Base-by-base conservation (phyloP, 2,888 invertebrate genomes). In the Standfussiana lucernea region DNA sequence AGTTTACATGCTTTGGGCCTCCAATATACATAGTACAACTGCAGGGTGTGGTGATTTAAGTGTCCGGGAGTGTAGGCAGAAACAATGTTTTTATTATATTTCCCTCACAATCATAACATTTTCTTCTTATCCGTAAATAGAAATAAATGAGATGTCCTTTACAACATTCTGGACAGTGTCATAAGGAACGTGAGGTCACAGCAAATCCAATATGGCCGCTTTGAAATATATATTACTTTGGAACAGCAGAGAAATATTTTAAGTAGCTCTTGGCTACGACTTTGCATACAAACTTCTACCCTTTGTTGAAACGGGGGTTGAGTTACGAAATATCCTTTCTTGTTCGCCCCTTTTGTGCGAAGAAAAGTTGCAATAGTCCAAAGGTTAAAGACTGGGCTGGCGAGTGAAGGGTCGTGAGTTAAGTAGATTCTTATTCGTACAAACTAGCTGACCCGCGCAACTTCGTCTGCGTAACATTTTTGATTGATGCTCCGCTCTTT, bases 101-200 rank as follows among this genome's bases (percentile, higher is more conserved):
- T 13, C 18, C 73, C 28, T 8, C 18, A 50, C 40, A 61, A 32
- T 45, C 21, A 37, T 24, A 7, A 65, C 21, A 50, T 28, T 47
- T 56, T 81, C 40, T 42, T 13, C 59, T 18, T 62, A 69, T 56
- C 32, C 35, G 35, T 45, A 80, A 59, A 45, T n/a, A 50, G 6
- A 62, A 64, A 76, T 83, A 82, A 82, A 83, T 61, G 59, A 59
- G 35, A 18, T 65, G 61, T 68, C 67, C 32, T 64, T 32, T 59
- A 59, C 35, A 71, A 62, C 37, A 11, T 56, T 4, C 28, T n/a
- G 56, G 59, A 76, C 65, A 76, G 37, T 45, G 28, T 65, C 83
- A 68, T 76, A 67, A 42, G n/a, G 11, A 64, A 86, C 86, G 86
- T 86, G 82, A 82, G 50, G 86, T 82, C 82, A 67, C 56, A 45